Evolutionary conservation across 2,113 vertebrate genomes (phyloP).

Genomic region (Pagrus major): DNA sequence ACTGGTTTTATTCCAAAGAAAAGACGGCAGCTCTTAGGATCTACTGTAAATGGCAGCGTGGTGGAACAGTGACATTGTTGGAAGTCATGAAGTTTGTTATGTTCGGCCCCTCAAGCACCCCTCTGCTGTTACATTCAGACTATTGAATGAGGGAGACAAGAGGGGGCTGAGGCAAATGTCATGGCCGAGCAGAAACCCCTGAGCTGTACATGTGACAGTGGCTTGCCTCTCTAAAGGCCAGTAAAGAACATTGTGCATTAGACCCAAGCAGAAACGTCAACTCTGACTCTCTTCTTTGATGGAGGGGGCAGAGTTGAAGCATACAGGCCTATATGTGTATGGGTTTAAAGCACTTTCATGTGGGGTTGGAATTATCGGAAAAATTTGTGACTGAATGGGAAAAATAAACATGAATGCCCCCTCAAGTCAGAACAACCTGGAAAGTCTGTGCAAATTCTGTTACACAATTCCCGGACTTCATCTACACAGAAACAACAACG

Average conservation of each 20-base stretch:
- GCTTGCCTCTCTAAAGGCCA: conserved; percentile 34
- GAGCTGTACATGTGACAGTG: conserved; percentile 15
- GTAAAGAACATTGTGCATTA: neutral
- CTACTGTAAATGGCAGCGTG: neutral
- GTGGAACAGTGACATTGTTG: neutral
- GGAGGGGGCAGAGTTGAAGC: neutral
- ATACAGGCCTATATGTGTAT: no score
- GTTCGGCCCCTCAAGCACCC: neutral
- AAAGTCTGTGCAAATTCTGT: no score
- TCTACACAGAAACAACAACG: no score
- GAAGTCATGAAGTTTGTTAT: conserved; percentile 20
- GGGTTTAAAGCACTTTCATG: no score
- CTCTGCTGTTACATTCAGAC: neutral
- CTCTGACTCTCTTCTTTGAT: neutral
- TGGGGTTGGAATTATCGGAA: no score
- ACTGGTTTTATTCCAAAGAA: neutral
- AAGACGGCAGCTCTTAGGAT: neutral
- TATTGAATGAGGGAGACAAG: neutral
- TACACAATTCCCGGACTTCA: no score
- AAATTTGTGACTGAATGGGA: no score
- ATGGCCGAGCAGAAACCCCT: conserved; percentile 19
- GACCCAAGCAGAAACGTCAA: neutral
- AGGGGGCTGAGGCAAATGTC: conserved; percentile 22
- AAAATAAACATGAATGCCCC: no score
- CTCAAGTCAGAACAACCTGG: no score